These are phyloP conservation scores for Ageneiosus marmoratus DNA, from an alignment of 2,113 vertebrate species.

Conservation along the genomic window DNA sequence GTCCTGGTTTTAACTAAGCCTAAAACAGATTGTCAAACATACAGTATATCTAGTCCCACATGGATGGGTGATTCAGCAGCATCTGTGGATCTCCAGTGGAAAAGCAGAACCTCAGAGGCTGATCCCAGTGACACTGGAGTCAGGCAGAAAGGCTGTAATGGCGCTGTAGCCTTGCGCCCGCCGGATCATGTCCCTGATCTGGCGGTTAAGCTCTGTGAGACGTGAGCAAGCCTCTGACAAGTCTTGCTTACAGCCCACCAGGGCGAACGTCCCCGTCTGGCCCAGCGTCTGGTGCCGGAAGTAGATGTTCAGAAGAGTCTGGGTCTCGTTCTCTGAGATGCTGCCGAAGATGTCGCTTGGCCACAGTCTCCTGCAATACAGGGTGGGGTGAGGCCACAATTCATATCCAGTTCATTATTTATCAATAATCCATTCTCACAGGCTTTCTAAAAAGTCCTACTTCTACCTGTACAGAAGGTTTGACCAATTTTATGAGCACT, in stretches of 20 bases:
- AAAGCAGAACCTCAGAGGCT: slow-evolving; percentile 82
- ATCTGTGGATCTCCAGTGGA: neutral
- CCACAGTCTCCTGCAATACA: slow-evolving; percentile 82
- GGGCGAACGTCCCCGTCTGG: slow-evolving; percentile 90
- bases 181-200: slow-evolving; percentile 91
- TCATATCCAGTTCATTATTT: neutral
- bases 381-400: neutral
- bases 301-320: slow-evolving; percentile 94
- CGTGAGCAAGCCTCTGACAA: slow-evolving; percentile 87
- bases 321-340: slow-evolving; percentile 88
- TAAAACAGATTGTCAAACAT: slow-evolving; percentile 11
- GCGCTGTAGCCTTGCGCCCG: slow-evolving; percentile 85
- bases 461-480: neutral
- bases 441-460: neutral
- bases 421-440: neutral
- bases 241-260: slow-evolving; percentile 94
- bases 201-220: slow-evolving; percentile 90
- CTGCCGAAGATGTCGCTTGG: slow-evolving; percentile 95
- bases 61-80: neutral
- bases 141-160: slow-evolving; percentile 87
- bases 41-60: neutral
- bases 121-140: slow-evolving; percentile 86
- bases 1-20: neutral
- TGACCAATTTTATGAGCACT: neutral
- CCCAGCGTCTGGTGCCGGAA: slow-evolving; percentile 96